phyloP scores from a whole-genome alignment of 1,140 invertebrate genomes.

The Aphaenogaster floridana region DNA sequence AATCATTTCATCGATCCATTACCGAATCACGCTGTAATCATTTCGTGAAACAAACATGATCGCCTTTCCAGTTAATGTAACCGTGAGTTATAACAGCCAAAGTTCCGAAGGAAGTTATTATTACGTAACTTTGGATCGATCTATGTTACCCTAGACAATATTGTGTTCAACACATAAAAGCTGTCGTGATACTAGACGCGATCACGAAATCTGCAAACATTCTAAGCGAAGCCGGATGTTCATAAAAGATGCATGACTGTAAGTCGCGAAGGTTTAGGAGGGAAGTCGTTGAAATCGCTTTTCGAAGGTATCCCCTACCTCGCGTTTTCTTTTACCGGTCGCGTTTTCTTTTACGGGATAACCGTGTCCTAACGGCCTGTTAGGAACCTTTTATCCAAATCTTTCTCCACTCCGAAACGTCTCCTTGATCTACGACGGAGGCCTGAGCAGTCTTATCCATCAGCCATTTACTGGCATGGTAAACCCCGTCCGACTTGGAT shows the following conservation, averaged over 20 bases:
- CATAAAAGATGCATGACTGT: slow-evolving; percentile 46
- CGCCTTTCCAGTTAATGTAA: neutral
- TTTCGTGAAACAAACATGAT: neutral
- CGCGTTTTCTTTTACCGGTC: slow-evolving; percentile 28
- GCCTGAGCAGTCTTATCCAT: slow-evolving; percentile 75
- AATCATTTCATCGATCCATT: slow-evolving; percentile 35
- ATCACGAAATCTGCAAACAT: slow-evolving; percentile 14
- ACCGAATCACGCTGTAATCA: neutral
- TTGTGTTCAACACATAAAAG: neutral
- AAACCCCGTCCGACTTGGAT: slow-evolving; percentile 71
- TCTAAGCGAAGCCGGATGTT: neutral
- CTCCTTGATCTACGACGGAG: slow-evolving; percentile 73
- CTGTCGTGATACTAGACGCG: neutral
- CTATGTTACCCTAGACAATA: neutral
- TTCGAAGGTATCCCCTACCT: neutral
- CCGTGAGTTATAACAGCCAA: neutral
- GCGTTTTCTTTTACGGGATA: slow-evolving; percentile 66
- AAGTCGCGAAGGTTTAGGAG: slow-evolving; percentile 31
- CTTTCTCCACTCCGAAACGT: slow-evolving; percentile 67
- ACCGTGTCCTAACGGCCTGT: slow-evolving; percentile 54
- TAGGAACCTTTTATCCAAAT: slow-evolving; percentile 72
- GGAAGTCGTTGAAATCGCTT: slow-evolving; percentile 42
- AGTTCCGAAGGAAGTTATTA: neutral
- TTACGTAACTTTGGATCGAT: neutral
- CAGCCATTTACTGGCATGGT: slow-evolving; percentile 73